Evolutionary conservation across 1,140 invertebrate species (phyloP), one percentile per base, ranked within the genome.

Genomic region (Monomorium pharaonis): DNA sequence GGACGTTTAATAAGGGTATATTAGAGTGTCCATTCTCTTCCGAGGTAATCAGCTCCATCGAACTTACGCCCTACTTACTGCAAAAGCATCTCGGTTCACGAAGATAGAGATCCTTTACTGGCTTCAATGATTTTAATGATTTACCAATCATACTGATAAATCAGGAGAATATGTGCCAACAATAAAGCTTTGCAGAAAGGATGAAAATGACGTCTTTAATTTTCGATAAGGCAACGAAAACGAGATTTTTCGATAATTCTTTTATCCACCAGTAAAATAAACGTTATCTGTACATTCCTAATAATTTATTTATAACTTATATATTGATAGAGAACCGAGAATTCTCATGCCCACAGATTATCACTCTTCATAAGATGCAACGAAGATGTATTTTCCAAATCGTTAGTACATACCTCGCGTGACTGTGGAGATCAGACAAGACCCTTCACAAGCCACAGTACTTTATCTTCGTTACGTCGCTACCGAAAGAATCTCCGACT

Each of bases 381-480:
- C 78, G 78, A 83, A 83, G 67, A 83, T 72, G 78, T 83, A 83
- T 83, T 83, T 83, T 58, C 42, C 37, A 21, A 77, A 84, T 69
- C 72, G 80, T 84, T 84, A 75, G 70, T 63, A 63, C 72, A 84
- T 65, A 84, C 30, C 37, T 76, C 12, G 70, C 81, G 81, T 84
- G 81, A 84, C 81, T 84, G 47, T 42, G 24, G 58, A 84, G 72
- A 77, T 75, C 60, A 77, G 72, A 77, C 72, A 65, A 84, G 81
- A 77, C 72, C 56, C 58, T 84, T 77, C 72, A 65, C 72, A 65
- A 75, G 81, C 37, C 42, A 63, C 30, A 42, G 42, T 18, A 77
- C 70, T 84, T 84, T 77, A 65, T 84, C 81, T 84, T 84, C 81
- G 81, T 84, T 84, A 84, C 42, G 72, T 76, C 72, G 54, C 77